phyloP scores from a whole-genome alignment of 2,888 invertebrate species.

The Zhengitettix transpicula region DNA sequence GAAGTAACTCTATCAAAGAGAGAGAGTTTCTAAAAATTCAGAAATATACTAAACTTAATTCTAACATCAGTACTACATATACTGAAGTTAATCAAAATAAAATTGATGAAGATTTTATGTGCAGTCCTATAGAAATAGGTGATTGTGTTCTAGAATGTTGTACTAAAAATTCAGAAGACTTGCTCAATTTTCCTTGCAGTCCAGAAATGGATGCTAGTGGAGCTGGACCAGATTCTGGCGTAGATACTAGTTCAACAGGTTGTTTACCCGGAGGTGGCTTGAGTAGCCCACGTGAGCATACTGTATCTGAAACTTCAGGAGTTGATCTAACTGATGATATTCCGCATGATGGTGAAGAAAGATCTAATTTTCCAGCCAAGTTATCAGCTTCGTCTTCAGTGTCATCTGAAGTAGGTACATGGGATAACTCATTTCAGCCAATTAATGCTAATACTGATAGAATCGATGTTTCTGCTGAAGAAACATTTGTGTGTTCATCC shows the following conservation, averaged over 20 bases:
- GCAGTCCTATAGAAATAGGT: background rate
- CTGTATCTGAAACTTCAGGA: constrained; percentile 30
- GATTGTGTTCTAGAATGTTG: constrained; percentile 4
- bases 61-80: background rate
- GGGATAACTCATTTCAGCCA: constrained; percentile 27
- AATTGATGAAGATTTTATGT: constrained; percentile 3
- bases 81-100: too few relatives aligned
- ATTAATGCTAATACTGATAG: background rate
- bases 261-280: constrained; percentile 15
- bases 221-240: constrained; percentile 31
- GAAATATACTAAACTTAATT: background rate
- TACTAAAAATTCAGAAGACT: constrained; percentile 1
- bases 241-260: constrained; percentile 27
- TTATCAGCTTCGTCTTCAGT: constrained; percentile 29
- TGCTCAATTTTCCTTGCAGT: constrained; percentile 23
- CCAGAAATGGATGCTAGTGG: constrained; percentile 30
- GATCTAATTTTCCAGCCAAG: background rate
- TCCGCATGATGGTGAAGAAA: constrained; percentile 21
- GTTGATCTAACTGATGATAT: constrained; percentile 26
- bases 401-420: constrained; percentile 45
- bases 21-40: too few relatives aligned
- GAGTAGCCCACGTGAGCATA: constrained; percentile 25
- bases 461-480: too few relatives aligned
- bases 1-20: background rate
- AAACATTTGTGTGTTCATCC: too few relatives aligned